Conservation (phyloP, 2,888 invertebrate genomes). For the Leptopilina syphax region DNA sequence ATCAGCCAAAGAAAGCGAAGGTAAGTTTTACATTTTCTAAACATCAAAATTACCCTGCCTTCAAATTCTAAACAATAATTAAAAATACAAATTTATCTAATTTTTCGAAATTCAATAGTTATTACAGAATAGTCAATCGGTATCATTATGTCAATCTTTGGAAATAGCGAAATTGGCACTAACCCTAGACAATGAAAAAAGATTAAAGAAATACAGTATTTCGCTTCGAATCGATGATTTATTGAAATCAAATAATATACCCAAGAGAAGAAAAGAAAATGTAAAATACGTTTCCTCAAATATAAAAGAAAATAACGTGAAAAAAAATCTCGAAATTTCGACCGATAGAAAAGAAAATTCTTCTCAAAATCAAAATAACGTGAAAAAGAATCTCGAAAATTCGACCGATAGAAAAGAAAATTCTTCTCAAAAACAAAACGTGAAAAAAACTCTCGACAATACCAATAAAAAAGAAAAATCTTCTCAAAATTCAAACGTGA, state of each 20-base stretch:
- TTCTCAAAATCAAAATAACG: background rate
- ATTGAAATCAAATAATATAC: background rate
- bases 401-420: background rate
- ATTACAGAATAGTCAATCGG: background rate
- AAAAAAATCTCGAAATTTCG: background rate
- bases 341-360: background rate
- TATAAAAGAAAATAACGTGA: background rate
- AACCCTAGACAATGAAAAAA: background rate
- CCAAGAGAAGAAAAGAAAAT: background rate
- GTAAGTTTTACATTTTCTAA: background rate
- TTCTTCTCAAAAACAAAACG: background rate
- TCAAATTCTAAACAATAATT: background rate
- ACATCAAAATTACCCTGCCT: background rate
- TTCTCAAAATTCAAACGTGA: too few species aligned
- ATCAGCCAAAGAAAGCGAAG: constrained; percentile 23
- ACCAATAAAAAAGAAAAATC: background rate
- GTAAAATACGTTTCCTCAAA: background rate
- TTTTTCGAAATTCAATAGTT: background rate
- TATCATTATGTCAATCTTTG: background rate
- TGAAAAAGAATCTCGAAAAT: background rate
- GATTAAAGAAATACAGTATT: constrained; percentile 25
- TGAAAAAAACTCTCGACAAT: background rate
- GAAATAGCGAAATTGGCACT: constrained; percentile 18
- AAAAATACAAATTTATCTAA: background rate
- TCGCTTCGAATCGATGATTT: background rate